These are phyloP conservation scores for Sitta carolinensis DNA, from an alignment of 2,797 vertebrate genomes.

Conservation along the genomic window DNA sequence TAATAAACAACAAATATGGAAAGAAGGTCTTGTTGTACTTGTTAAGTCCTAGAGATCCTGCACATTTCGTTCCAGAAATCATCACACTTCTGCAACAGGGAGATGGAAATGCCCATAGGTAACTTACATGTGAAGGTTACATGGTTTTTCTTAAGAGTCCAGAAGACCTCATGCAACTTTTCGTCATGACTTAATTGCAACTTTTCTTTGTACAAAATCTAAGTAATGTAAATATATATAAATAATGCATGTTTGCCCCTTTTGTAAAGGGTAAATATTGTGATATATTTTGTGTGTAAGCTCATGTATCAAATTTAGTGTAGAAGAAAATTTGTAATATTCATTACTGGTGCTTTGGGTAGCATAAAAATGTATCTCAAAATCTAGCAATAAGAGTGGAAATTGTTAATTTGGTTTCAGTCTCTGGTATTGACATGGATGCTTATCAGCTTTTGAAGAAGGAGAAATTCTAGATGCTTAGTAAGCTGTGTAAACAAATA, in stretches of 20 bases:
- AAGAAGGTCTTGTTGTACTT: conserved; percentile 92
- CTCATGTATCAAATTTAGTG: rapidly evolving
- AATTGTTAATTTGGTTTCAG: not conserved
- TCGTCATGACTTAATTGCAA: not conserved
- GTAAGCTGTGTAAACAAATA: not conserved
- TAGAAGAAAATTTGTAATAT: not conserved
- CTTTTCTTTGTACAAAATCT: not conserved
- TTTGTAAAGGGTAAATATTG: not conserved
- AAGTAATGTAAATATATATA: not conserved
- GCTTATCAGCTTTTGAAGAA: not conserved
- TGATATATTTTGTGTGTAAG: not conserved
- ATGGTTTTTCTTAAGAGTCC: not conserved
- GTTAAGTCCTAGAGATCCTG: conserved; percentile 87
- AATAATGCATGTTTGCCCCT: not conserved
- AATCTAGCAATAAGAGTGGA: not conserved
- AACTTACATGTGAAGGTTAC: not conserved
- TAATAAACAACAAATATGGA: conserved; percentile 90
- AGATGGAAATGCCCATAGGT: conserved; percentile 91
- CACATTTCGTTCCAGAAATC: conserved; percentile 90
- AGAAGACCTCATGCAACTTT: not conserved
- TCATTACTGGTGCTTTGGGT: not conserved
- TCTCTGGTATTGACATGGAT: not conserved
- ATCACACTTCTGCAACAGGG: conserved; percentile 86
- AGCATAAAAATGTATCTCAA: not conserved
- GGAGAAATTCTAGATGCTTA: not conserved